These are phyloP conservation scores for Drosophila parabipectinata DNA, from an alignment of 1,140 invertebrate species.

Conservation along the genomic window DNA sequence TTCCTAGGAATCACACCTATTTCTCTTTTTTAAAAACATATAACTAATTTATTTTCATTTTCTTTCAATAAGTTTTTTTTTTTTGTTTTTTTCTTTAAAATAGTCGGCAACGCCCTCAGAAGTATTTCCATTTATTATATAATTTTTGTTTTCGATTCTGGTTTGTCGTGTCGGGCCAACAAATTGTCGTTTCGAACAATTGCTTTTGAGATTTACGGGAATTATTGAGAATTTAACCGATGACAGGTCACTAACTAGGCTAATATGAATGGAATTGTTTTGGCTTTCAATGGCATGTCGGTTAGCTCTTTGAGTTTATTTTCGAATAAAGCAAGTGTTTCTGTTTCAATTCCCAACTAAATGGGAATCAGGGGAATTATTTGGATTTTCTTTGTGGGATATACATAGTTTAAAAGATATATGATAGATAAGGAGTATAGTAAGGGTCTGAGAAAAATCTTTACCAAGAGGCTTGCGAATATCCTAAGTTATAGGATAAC, in stretches of 20 bases:
- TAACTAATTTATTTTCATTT: slow-evolving; percentile 32
- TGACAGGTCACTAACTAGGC: slow-evolving; percentile 44
- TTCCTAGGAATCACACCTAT: slow-evolving; percentile 72
- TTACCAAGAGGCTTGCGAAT: too few species aligned
- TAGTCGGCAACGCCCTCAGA: slow-evolving; percentile 44
- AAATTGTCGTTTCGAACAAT: slow-evolving; percentile 30
- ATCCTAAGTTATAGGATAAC: too few species aligned
- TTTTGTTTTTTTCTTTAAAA: slow-evolving; percentile 3
- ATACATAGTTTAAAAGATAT: too few species aligned
- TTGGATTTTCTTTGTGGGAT: background rate
- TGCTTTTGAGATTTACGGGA: slow-evolving; percentile 33
- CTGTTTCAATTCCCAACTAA: too few species aligned
- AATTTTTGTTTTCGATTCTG: slow-evolving; percentile 5
- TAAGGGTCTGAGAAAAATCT: too few species aligned
- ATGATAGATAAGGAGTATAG: too few species aligned
- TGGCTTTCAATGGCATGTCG: slow-evolving; percentile 19
- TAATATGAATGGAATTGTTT: slow-evolving; percentile 47
- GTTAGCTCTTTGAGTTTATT: background rate
- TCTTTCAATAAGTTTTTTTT: slow-evolving; percentile 19
- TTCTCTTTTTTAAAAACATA: slow-evolving; percentile 27
- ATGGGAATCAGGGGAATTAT: background rate
- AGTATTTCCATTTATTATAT: slow-evolving; percentile 13
- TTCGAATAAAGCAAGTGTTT: background rate
- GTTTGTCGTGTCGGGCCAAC: slow-evolving; percentile 25
- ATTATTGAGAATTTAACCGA: slow-evolving; percentile 40